A percentile compares a stretch with the other conserved stretches of the same genome.
These are phyloP conservation scores for Synergus gifuensis DNA, from an alignment of 2,888 invertebrate genomes.

Conservation along the genomic window DNA sequence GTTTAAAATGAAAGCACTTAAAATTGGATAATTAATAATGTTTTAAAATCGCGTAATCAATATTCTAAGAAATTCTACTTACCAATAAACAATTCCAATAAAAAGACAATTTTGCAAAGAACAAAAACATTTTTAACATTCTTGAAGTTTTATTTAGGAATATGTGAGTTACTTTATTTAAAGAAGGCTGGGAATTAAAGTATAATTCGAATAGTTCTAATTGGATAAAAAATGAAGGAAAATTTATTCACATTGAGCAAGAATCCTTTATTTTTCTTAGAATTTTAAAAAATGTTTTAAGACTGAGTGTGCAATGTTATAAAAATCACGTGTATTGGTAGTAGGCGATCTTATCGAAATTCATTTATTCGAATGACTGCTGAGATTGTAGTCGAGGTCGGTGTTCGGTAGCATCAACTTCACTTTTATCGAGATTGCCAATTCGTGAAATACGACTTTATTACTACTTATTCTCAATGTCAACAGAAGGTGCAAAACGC, in stretches of 20 bases:
- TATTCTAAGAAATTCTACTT: neutral
- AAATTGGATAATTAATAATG: too few species aligned
- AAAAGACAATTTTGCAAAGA: neutral
- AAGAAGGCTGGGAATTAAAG: neutral
- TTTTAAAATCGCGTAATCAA: neutral
- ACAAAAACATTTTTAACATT: neutral
- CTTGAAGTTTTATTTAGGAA: neutral
- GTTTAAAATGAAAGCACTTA: too few species aligned
- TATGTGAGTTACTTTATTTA: neutral
- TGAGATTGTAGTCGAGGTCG: constrained; percentile 1
- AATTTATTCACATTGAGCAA: neutral
- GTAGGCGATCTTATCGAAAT: constrained; percentile 18
- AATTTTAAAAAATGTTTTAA: neutral
- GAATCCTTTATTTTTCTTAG: neutral
- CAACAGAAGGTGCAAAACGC: neutral
- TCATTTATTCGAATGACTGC: constrained; percentile 32
- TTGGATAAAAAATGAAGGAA: neutral
- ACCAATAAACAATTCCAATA: neutral
- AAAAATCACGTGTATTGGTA: neutral
- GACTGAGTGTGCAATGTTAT: neutral
- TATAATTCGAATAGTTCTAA: neutral
- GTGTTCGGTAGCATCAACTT: neutral
- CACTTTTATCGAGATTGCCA: neutral
- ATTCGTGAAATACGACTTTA: constrained; percentile 17
- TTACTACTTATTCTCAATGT: neutral